phyloP scores from a whole-genome alignment of 2,888 invertebrate species.

The Bibio marci region DNA sequence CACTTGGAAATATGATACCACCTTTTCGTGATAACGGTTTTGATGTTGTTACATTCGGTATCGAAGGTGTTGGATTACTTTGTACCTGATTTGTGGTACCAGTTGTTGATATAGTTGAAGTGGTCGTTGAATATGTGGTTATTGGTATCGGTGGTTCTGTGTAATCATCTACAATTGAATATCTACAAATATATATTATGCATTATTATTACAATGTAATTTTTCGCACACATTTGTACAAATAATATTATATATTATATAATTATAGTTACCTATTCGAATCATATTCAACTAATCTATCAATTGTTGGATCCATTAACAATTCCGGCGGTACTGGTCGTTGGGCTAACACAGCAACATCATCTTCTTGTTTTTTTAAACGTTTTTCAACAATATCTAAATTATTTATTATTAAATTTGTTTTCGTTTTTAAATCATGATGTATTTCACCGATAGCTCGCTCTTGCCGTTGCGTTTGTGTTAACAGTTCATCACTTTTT shows the following conservation, averaged over 20 bases:
- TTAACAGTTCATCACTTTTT: conserved; percentile 69
- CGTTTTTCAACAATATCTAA: conserved; percentile 72
- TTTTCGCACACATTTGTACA: too few species aligned
- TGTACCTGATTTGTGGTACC: conserved; percentile 14
- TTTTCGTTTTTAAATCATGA: conserved; percentile 60
- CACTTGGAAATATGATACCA: conserved; percentile 78
- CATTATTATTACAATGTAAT: not conserved
- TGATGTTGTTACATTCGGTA: conserved; percentile 17
- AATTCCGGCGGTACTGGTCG: conserved; percentile 59
- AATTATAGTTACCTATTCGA: conserved; percentile 40
- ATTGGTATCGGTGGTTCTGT: conserved; percentile 24
- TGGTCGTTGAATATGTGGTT: conserved; percentile 20
- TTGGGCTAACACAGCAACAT: conserved; percentile 60
- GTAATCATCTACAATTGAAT: conserved; percentile 25
- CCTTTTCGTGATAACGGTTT: conserved; percentile 45
- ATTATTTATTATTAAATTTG: conserved; percentile 75
- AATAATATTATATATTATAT: not conserved
- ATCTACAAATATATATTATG: conserved; percentile 13
- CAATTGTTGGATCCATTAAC: conserved; percentile 58
- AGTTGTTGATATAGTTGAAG: conserved; percentile 15
- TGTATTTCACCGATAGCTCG: conserved; percentile 76
- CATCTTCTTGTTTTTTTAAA: conserved; percentile 69
- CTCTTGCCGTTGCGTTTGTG: conserved; percentile 74
- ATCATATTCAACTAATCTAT: conserved; percentile 62
- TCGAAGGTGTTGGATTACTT: conserved; percentile 11